A percentile compares a stretch with the other conserved stretches of the same genome.
Evolutionary conservation across 2,113 vertebrate species (phyloP).

Genomic region (Capra hircus): DNA sequence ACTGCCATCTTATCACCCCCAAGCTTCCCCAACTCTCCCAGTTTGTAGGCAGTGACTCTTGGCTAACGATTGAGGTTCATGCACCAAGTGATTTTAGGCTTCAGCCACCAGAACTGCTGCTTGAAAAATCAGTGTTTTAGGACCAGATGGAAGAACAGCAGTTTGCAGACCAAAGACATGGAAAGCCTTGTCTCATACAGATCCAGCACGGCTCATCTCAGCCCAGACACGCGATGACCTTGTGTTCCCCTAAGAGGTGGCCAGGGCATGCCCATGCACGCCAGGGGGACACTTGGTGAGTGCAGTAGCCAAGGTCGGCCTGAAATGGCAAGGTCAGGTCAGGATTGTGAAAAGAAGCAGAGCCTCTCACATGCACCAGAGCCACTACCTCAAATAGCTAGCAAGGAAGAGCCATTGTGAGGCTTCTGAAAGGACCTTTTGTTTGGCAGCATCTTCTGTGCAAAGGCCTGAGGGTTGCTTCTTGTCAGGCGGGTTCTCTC

Average conservation of each 20-base stretch:
- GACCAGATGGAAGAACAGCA: not conserved
- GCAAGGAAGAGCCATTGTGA: conserved; percentile 21
- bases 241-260: not conserved
- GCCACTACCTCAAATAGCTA: not conserved
- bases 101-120: not conserved
- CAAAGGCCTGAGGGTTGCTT: not conserved
- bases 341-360: conserved; percentile 33
- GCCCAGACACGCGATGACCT: not conserved
- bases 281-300: not conserved
- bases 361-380: not conserved
- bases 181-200: not conserved
- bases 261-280: not conserved
- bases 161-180: not conserved
- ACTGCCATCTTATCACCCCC: not conserved
- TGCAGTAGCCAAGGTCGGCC: not conserved
- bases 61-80: not conserved
- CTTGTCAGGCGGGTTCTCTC: conserved; percentile 30
- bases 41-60: not conserved
- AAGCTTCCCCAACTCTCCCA: not conserved
- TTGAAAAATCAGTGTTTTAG: not conserved
- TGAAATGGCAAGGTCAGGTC: not conserved
- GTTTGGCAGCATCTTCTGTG: not conserved
- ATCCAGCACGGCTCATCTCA: not conserved
- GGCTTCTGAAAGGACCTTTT: conserved; percentile 47
- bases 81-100: not conserved